Conservation (phyloP, 2,113 vertebrate species). For the Chaenogobius annularis region DNA sequence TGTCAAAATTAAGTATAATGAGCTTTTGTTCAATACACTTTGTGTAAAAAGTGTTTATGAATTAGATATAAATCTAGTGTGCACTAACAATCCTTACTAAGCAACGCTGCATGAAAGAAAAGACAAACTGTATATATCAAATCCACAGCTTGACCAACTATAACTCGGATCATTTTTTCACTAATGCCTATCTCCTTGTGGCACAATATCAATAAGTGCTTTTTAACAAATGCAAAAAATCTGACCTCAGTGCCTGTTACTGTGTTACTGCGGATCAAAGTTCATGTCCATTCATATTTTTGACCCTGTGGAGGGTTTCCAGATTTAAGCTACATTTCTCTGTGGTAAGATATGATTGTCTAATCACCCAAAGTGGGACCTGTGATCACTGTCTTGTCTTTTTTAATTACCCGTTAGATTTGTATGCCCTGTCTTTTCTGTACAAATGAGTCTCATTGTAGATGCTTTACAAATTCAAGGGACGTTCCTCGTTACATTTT, state of each 20-base stretch:
- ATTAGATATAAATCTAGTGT: conserved; percentile 68
- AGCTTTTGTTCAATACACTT: conserved; percentile 75
- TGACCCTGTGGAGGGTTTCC: conserved; percentile 23
- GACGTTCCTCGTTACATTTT: conserved; percentile 16
- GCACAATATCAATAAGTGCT: conserved; percentile 51
- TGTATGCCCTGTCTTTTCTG: conserved; percentile 14
- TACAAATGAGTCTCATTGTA: conserved; percentile 34
- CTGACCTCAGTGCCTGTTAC: conserved; percentile 82
- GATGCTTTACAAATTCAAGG: conserved; percentile 23
- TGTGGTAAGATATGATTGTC: conserved; percentile 31
- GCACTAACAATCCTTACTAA: conserved; percentile 75
- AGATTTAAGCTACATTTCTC: conserved; percentile 40
- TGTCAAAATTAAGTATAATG: conserved; percentile 75
- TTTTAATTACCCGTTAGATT: conserved; percentile 26
- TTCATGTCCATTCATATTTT: conserved; percentile 1
- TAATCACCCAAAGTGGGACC: conserved; percentile 15
- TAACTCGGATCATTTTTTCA: conserved; percentile 33
- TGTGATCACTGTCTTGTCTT: conserved; percentile 16
- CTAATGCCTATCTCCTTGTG: conserved; percentile 20
- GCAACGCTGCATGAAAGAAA: conserved; percentile 25
- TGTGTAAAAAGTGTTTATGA: conserved; percentile 74
- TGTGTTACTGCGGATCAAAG: conserved; percentile 46
- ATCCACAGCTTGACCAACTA: conserved; percentile 27
- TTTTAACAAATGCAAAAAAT: conserved; percentile 65
- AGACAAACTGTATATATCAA: conserved; percentile 58